Conservation (phyloP, 2,113 vertebrate species). For the Egretta garzetta region DNA sequence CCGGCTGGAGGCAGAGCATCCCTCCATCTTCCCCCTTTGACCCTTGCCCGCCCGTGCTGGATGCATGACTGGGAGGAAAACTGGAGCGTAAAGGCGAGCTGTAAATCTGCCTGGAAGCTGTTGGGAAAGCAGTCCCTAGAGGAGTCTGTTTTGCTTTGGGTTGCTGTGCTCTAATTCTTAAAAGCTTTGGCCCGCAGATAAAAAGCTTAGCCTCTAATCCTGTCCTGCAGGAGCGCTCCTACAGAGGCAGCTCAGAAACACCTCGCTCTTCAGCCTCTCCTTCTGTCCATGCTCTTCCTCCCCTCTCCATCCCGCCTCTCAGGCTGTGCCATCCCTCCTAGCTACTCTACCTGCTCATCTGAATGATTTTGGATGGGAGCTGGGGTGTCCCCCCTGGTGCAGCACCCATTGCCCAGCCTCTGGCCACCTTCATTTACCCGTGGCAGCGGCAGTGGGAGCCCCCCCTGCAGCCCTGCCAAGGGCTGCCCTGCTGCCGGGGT, state of each 20-base stretch:
- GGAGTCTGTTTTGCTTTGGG: neutral
- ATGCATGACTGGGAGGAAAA: conserved; percentile 19
- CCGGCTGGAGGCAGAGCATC: neutral
- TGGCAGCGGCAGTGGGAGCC: neutral
- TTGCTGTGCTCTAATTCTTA: conserved; percentile 40
- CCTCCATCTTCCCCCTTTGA: neutral
- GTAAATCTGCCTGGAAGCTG: conserved; percentile 44
- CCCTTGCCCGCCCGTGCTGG: neutral
- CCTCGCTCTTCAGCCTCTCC: neutral
- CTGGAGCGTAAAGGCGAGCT: neutral
- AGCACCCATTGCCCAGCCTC: neutral
- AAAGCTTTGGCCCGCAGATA: conserved; percentile 43
- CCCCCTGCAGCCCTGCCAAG: neutral
- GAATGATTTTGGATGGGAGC: neutral
- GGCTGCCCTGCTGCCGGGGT: accelerated
- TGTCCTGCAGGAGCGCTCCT: neutral
- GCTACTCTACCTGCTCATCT: neutral
- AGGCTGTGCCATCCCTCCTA: neutral
- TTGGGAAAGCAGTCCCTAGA: conserved; percentile 5
- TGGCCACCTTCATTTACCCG: neutral
- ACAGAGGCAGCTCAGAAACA: neutral
- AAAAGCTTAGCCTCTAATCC: conserved; percentile 48
- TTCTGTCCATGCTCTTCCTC: neutral
- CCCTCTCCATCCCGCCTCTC: neutral
- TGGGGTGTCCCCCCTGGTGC: neutral